Base-by-base conservation (phyloP, 1,140 invertebrate species). In the Zaprionus nigranus region DNA sequence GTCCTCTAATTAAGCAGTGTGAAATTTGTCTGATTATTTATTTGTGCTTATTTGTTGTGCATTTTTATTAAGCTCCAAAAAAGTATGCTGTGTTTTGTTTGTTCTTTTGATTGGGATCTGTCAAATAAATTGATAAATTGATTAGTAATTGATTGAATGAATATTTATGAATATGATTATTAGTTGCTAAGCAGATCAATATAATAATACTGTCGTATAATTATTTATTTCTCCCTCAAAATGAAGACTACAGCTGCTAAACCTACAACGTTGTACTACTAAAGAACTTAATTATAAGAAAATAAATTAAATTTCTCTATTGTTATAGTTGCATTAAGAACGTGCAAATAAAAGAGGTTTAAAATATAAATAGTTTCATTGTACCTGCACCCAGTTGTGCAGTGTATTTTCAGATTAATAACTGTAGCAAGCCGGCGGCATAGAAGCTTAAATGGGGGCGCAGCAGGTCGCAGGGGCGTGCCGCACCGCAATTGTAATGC, bases 321-420 rank as follows among this genome's bases (percentile, higher is more conserved):
- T 24, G 24, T 24, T 24, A 5, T 24, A 24, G 24, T 24, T 24
- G 24, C 24, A 24, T 24, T 24, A 30, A 11, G 9, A 30, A 30
- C 3, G 30, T 11, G 30, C 9, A 34, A 34, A 34, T 34, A 34
- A 9, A 34, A 7, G 1, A 11, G 30, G 30, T 34, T 34, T 11
- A 34, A 34, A 11, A 58, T 20, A 20, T n/a, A 30, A 56, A 15
- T 28, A 38, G 15, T 12, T 54, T n/a, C 12, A 20, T 28, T 2
- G 11, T 9, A 49, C 1, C 6, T 3, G 1, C 26, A 61, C n/a
- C 59, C 7, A 6, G 68, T 54, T 64, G 72, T 3, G 13, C 57
- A 71, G 85, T 90, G 85, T 82, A 77, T 64, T 68, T 76, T 59
- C 62, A 79, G 79, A 80, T 90, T 90, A 90, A 90, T 85, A 90